Evolutionary conservation across 2,888 invertebrate genomes (phyloP).

Genomic region (Hydrotaea cyrtoneurina): DNA sequence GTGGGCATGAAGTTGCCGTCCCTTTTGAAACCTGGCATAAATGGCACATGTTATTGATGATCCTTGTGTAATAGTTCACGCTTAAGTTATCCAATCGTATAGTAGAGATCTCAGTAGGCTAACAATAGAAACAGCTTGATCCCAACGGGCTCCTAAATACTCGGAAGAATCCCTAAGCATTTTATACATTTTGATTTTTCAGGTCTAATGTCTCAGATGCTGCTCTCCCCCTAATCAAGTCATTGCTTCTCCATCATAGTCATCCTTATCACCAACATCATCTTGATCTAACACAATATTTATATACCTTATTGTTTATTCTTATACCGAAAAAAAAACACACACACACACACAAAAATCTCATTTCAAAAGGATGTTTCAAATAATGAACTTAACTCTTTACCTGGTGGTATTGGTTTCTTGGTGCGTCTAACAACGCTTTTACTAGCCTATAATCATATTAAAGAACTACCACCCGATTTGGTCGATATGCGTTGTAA

Average conservation of each 20-base stretch:
- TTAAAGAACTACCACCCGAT: slow-evolving; percentile 89
- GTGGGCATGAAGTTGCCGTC: too few relatives aligned
- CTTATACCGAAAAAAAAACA: slow-evolving; percentile 16
- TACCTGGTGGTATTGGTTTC: slow-evolving; percentile 92
- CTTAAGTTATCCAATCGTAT: too few relatives aligned
- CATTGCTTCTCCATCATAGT: background rate
- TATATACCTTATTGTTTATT: background rate
- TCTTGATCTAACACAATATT: background rate
- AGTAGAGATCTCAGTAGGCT: too few relatives aligned
- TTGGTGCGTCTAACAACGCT: slow-evolving; percentile 88
- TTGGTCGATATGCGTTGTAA: slow-evolving; percentile 91
- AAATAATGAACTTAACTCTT: slow-evolving; percentile 86
- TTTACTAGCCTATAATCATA: slow-evolving; percentile 88
- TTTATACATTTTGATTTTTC: too few relatives aligned
- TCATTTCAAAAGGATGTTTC: slow-evolving; percentile 86
- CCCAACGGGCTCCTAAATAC: too few relatives aligned
- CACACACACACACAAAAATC: slow-evolving; percentile 7
- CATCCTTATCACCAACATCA: background rate
- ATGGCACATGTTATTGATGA: too few relatives aligned
- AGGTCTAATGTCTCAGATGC: too few relatives aligned
- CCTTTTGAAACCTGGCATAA: too few relatives aligned
- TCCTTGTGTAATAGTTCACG: too few relatives aligned
- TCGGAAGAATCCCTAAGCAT: too few relatives aligned
- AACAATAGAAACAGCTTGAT: too few relatives aligned
- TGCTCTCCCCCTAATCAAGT: background rate